Evolutionary conservation across 2,888 invertebrate species (phyloP).

Genomic region (Callinectes sapidus): DNA sequence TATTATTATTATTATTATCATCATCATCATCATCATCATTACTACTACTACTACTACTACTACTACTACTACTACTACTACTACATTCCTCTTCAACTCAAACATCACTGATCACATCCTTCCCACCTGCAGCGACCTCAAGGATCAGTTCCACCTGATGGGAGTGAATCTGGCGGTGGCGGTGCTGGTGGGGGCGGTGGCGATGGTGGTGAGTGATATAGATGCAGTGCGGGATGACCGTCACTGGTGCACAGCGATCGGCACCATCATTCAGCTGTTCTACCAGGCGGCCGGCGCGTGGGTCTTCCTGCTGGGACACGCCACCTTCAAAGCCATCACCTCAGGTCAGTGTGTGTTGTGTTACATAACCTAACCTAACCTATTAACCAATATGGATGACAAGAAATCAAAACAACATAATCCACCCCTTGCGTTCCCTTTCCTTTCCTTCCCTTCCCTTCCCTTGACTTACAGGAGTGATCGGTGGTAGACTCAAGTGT

Average conservation of each 20-base stretch:
- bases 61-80: no score
- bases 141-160: constrained; percentile 74
- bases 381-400: no score
- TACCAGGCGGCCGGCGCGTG: constrained; percentile 70
- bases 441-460: no score
- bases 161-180: constrained; percentile 73
- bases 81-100: no score
- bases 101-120: neutral
- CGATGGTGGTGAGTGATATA: constrained; percentile 73
- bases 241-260: constrained; percentile 70
- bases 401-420: no score
- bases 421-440: no score
- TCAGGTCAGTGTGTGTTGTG: constrained; percentile 45
- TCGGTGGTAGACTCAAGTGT: constrained; percentile 69
- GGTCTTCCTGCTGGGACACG: constrained; percentile 65
- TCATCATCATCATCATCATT: neutral
- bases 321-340: constrained; percentile 71
- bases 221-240: constrained; percentile 66
- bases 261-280: constrained; percentile 70
- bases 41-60: neutral
- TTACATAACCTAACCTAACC: no score
- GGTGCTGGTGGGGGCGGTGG: constrained; percentile 73
- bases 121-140: constrained; percentile 73
- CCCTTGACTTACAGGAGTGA: constrained; percentile 60
- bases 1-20: no score